Evolutionary conservation across 2,888 invertebrate genomes (phyloP).

Genomic region (Seladonia tumulorum): DNA sequence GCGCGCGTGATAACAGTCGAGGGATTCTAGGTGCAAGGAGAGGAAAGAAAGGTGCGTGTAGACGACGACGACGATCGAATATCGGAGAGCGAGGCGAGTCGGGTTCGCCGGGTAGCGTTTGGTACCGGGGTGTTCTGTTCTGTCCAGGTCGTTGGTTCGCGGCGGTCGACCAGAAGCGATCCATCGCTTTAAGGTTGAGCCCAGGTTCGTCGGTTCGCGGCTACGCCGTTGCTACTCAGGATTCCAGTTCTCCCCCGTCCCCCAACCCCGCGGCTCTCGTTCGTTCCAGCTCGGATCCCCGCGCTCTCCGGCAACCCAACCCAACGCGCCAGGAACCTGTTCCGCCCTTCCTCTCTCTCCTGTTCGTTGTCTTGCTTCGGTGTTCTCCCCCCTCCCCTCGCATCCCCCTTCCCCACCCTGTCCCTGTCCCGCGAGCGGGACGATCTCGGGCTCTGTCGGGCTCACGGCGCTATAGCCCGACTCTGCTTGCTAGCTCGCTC

Average conservation of each 20-base stretch:
- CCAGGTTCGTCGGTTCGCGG: constrained; percentile 83
- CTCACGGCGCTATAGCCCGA: not conserved
- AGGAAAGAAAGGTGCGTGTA: not conserved
- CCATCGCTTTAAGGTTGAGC: constrained; percentile 83
- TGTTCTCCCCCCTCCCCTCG: not conserved
- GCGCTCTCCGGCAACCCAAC: constrained; percentile 75
- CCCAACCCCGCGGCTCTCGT: constrained; percentile 59
- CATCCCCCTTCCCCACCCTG: not conserved
- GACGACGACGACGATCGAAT: not conserved
- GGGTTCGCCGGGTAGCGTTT: constrained; percentile 61
- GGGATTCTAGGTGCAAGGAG: not conserved
- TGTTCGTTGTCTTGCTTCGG: constrained; percentile 57
- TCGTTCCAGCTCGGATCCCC: constrained; percentile 69
- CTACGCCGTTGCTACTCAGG: constrained; percentile 84
- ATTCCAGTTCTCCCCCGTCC: constrained; percentile 82
- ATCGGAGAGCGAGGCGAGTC: not conserved
- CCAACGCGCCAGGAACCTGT: constrained; percentile 80
- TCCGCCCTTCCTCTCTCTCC: constrained; percentile 77
- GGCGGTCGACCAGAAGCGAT: constrained; percentile 74
- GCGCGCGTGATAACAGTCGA: not conserved
- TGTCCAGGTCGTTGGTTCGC: constrained; percentile 26
- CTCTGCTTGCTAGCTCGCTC: not conserved
- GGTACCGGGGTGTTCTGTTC: constrained; percentile 25
- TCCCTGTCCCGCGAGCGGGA: not conserved
- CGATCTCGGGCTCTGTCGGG: not conserved